These are phyloP conservation scores for Leptopilina myrica DNA, from an alignment of 2,888 invertebrate genomes.

Conservation along the genomic window DNA sequence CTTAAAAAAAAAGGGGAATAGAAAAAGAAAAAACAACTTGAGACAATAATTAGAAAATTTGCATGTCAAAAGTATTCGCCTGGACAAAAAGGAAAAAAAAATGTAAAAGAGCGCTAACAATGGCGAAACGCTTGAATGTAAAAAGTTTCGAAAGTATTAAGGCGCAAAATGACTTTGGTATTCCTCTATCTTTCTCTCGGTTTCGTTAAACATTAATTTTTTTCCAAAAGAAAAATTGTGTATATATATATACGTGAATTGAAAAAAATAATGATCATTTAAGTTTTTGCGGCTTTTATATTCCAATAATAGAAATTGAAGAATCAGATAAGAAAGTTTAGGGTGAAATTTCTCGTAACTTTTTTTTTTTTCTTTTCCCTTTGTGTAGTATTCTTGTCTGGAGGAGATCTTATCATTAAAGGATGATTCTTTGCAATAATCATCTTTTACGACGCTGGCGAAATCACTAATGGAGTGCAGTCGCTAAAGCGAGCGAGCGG, in stretches of 20 bases:
- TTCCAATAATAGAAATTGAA: conserved; percentile 6
- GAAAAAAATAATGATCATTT: too few relatives aligned
- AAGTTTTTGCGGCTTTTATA: neutral
- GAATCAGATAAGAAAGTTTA: conserved; percentile 4
- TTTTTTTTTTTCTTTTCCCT: too few relatives aligned
- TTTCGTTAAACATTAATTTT: conserved; percentile 3
- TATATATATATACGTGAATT: neutral
- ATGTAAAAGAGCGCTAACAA: neutral
- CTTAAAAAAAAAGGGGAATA: neutral
- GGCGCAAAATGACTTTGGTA: neutral
- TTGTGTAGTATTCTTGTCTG: neutral
- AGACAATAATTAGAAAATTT: conserved; percentile 14
- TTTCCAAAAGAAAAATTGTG: neutral
- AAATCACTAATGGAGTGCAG: conserved; percentile 36
- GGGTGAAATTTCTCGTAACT: neutral
- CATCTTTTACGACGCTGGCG: conserved; percentile 23
- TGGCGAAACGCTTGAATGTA: conserved; percentile 1
- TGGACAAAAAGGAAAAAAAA: neutral
- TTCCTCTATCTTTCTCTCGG: neutral
- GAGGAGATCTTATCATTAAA: conserved; percentile 22
- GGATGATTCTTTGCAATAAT: conserved; percentile 34
- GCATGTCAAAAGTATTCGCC: conserved; percentile 5
- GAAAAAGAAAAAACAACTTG: neutral
- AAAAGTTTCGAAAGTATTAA: conserved; percentile 1
- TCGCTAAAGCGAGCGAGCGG: conserved; percentile 45